Evolutionary conservation across 2,113 vertebrate genomes (phyloP).

Genomic region (Bagarius yarrelli): DNA sequence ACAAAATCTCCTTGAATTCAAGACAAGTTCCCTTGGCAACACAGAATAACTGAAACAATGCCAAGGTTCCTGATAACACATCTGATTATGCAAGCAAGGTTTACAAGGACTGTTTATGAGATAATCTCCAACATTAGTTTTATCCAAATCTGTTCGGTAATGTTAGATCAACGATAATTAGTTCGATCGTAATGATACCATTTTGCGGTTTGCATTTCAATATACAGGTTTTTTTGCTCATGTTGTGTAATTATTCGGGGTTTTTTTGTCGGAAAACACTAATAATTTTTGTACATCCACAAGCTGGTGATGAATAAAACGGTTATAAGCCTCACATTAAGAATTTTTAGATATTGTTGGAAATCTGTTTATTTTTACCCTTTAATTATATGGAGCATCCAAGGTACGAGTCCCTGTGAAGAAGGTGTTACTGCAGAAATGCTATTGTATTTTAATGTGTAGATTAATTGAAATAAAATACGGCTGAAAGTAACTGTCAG

Average conservation of each 20-base stretch:
- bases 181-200: not conserved
- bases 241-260: not conserved
- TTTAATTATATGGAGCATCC: not conserved
- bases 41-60: constrained; percentile 37
- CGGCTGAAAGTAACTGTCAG: too few relatives aligned
- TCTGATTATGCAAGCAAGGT: constrained; percentile 51
- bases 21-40: constrained; percentile 60
- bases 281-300: too few relatives aligned
- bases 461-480: not conserved
- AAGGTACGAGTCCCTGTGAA: not conserved
- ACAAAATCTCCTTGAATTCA: constrained; percentile 55
- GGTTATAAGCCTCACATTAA: not conserved
- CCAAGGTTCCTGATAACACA: constrained; percentile 43
- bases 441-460: not conserved
- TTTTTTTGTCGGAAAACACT: too few relatives aligned
- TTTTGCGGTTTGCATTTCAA: not conserved
- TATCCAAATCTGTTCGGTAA: not conserved
- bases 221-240: not conserved
- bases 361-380: not conserved
- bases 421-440: not conserved
- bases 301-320: not conserved
- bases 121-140: not conserved
- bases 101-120: constrained; percentile 51
- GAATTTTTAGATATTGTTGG: too few relatives aligned
- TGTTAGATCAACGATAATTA: not conserved